Conservation (phyloP, 2,888 invertebrate species). For the Acrocera orbiculus region DNA sequence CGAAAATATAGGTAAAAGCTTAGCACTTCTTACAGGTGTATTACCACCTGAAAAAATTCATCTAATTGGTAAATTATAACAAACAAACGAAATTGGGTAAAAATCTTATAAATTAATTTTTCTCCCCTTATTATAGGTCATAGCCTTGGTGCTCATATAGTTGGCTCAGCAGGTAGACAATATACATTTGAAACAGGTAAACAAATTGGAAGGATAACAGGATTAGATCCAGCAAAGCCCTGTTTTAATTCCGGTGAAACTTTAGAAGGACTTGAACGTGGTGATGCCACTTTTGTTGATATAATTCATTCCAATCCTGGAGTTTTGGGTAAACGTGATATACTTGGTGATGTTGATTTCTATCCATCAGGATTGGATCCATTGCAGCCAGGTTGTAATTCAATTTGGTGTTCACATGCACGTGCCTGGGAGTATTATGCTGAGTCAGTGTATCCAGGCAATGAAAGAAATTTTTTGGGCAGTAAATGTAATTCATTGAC, state of each 20-base stretch:
- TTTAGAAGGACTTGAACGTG: constrained; percentile 19
- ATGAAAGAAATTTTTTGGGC: constrained; percentile 20
- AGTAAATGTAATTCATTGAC: constrained; percentile 19
- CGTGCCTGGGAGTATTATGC: constrained; percentile 23
- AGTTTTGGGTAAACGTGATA: constrained; percentile 21
- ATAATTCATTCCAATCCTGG: constrained; percentile 25
- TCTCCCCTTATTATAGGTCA: constrained; percentile 18
- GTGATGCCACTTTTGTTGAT: constrained; percentile 25
- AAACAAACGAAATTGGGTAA: too few species aligned
- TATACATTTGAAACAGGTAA: constrained; percentile 20
- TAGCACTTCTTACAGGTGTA: constrained; percentile 20
- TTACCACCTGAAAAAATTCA: constrained; percentile 23
- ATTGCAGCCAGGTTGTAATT: constrained; percentile 21
- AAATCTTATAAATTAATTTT: too few species aligned
- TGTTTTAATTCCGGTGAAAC: constrained; percentile 23
- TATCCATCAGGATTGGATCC: constrained; percentile 23
- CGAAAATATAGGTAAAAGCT: constrained; percentile 20
- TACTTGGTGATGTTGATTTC: constrained; percentile 25
- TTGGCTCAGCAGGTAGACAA: constrained; percentile 22
- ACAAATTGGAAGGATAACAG: constrained; percentile 23
- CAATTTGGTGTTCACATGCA: constrained; percentile 21
- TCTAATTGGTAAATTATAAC: constrained; percentile 19
- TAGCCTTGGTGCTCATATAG: constrained; percentile 27
- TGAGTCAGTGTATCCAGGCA: constrained; percentile 21
- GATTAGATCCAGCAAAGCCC: constrained; percentile 27